Conservation (phyloP, 2,888 invertebrate species). For the Sabatieria punctata region DNA sequence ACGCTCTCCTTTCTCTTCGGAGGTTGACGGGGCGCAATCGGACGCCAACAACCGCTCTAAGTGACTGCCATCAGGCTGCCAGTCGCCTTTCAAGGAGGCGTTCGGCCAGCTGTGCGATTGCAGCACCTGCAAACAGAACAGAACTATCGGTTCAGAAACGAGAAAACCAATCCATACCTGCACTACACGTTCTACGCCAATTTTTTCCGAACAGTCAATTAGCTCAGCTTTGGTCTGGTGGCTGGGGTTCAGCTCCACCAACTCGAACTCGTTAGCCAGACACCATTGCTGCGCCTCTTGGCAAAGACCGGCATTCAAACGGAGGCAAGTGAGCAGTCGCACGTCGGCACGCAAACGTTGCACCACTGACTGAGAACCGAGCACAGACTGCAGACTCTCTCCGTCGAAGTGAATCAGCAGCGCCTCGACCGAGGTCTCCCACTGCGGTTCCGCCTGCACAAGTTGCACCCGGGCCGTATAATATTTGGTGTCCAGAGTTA, state of each 20-base stretch:
- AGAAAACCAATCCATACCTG: too few relatives aligned
- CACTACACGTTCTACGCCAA: slow-evolving; percentile 48
- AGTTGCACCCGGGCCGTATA: slow-evolving; percentile 48
- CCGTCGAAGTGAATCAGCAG: neutral
- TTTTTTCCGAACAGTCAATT: slow-evolving; percentile 44
- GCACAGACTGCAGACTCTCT: neutral
- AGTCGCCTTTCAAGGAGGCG: slow-evolving; percentile 43
- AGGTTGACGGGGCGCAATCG: slow-evolving; percentile 15
- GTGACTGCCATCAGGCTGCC: neutral
- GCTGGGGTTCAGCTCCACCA: slow-evolving; percentile 47
- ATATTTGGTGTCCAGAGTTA: slow-evolving; percentile 50
- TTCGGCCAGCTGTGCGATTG: slow-evolving; percentile 57
- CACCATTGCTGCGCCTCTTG: slow-evolving; percentile 43
- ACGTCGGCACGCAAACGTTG: slow-evolving; percentile 1
- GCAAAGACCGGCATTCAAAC: neutral
- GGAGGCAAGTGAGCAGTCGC: neutral
- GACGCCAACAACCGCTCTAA: slow-evolving; percentile 14
- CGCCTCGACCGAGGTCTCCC: neutral
- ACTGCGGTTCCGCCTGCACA: too few relatives aligned
- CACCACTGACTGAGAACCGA: neutral
- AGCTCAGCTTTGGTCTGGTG: slow-evolving; percentile 37
- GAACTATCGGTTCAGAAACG: too few relatives aligned
- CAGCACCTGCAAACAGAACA: too few relatives aligned
- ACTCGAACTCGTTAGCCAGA: slow-evolving; percentile 48
- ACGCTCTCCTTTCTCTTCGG: slow-evolving; percentile 8